Evolutionary conservation across 1,140 invertebrate species (phyloP).

Genomic region (Pectinophora gossypiella): DNA sequence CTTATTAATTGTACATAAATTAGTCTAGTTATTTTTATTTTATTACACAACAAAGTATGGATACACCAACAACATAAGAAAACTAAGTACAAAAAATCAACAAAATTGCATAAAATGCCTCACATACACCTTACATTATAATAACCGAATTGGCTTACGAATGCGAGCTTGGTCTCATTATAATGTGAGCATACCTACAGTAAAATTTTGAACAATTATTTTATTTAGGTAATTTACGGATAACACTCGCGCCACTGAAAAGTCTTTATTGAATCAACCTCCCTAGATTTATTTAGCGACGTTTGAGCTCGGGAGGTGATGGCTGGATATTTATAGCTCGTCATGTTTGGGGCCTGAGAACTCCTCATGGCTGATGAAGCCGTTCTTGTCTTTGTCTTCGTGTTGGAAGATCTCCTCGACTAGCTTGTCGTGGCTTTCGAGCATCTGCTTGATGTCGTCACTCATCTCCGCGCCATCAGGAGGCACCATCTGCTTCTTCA

Average conservation of each 20-base stretch:
- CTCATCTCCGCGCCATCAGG: slow-evolving; percentile 81
- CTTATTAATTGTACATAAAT: background rate
- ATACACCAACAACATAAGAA: slow-evolving; percentile 37
- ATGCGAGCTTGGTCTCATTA: background rate
- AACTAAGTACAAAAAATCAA: slow-evolving; percentile 52
- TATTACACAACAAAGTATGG: too few relatives aligned
- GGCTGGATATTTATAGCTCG: slow-evolving; percentile 85
- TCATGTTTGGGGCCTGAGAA: slow-evolving; percentile 98
- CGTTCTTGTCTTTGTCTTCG: slow-evolving; percentile 96
- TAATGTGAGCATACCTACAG: background rate
- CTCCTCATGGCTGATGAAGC: slow-evolving; percentile 96
- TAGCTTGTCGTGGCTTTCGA: slow-evolving; percentile 93
- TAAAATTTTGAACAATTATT: slow-evolving; percentile 1
- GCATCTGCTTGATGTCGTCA: slow-evolving; percentile 89
- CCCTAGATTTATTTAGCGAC: background rate
- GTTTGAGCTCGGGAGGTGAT: background rate
- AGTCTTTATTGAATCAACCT: background rate
- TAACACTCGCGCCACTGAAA: background rate
- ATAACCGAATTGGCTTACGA: background rate
- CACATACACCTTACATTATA: background rate
- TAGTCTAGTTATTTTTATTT: too few relatives aligned
- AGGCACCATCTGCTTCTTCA: slow-evolving; percentile 93
- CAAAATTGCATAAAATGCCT: slow-evolving; percentile 15
- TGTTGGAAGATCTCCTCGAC: slow-evolving; percentile 98
- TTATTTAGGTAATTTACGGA: background rate